Conservation (phyloP, 2,888 invertebrate genomes). For the Drosophila pegasa region DNA sequence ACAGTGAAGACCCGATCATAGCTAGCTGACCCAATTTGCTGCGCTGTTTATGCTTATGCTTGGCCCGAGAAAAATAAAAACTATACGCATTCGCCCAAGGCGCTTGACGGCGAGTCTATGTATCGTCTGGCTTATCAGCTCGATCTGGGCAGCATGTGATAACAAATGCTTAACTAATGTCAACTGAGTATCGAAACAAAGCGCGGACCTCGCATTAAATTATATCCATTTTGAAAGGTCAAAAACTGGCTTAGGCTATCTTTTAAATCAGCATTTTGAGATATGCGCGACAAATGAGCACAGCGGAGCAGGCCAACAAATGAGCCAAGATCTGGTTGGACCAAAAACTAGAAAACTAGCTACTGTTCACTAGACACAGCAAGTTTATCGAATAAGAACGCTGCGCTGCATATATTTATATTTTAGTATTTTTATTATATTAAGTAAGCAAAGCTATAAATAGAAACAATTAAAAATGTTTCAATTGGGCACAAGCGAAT, state of each 20-base stretch:
- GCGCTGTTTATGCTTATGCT: constrained; percentile 58
- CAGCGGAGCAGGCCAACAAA: constrained; percentile 6
- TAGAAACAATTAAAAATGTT: too few species aligned
- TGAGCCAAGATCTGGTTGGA: constrained; percentile 4
- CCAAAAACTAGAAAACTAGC: constrained; percentile 11
- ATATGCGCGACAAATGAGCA: constrained; percentile 61
- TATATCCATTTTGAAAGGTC: constrained; percentile 60
- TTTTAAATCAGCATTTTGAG: constrained; percentile 44
- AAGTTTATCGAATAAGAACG: neutral
- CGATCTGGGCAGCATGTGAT: constrained; percentile 60
- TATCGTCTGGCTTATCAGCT: constrained; percentile 50
- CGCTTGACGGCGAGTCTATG: constrained; percentile 37
- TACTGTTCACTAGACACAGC: constrained; percentile 41
- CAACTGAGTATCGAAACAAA: constrained; percentile 57
- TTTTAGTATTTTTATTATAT: neutral
- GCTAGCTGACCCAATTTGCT: constrained; percentile 67
- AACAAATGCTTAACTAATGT: constrained; percentile 61
- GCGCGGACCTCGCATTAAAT: constrained; percentile 64
- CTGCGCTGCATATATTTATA: neutral
- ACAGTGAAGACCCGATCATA: constrained; percentile 37
- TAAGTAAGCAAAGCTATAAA: neutral
- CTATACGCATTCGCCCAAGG: constrained; percentile 39
- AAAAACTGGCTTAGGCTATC: constrained; percentile 44
- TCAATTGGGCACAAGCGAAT: too few species aligned
- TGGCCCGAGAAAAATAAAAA: constrained; percentile 28